Evolutionary conservation across 2,888 invertebrate genomes (phyloP), one percentile per base, ranked within the genome.

Genomic region (Dascillus cervinus): DNA sequence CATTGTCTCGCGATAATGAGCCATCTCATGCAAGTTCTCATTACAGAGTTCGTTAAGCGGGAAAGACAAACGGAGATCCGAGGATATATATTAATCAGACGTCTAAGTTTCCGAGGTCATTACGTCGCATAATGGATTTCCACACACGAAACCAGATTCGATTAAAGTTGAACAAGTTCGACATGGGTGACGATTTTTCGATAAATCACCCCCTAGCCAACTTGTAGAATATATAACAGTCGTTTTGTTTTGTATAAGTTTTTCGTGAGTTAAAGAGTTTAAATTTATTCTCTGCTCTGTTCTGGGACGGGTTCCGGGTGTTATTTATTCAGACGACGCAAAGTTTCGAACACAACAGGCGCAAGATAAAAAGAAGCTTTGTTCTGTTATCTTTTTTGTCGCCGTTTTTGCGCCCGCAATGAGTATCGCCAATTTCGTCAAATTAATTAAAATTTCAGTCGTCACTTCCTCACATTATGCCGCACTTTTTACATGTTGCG

Each of bases 201-300:
- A 22, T 28, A 28, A 21, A 28, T 28, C 28, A 28, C 21, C 22
- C 10, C 13, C 21, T 10, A 21, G 11, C 13, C 38, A 34, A 37
- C 34, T 34, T 34, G 31, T 31, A 38, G 30, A 34, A 34, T 38
- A 38, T 38, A 27, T 17, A 28, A 29, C 26, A 29, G 13, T 26
- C 34, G 34, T 38, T 38, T 38, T 38, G 38, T 34, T 37, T 33
- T 29, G 32, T 23, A 34, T 34, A 34, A 30, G 30, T 38, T 38
- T 30, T 34, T 22, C 30, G 26, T 34, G 34, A 28, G n/a, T 34
- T 34, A 22, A 38, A 26, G 34, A 36, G 29, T 34, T 35, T 35
- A 39, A 39, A 39, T 39, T 39, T 39, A 39, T 39, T 39, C 39
- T 32, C 34, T 35, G 19, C 22, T 15, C 35, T 23, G 28, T 26